Evolutionary conservation across 2,797 vertebrate genomes (phyloP).

Genomic region (Moxostoma hubbsi): DNA sequence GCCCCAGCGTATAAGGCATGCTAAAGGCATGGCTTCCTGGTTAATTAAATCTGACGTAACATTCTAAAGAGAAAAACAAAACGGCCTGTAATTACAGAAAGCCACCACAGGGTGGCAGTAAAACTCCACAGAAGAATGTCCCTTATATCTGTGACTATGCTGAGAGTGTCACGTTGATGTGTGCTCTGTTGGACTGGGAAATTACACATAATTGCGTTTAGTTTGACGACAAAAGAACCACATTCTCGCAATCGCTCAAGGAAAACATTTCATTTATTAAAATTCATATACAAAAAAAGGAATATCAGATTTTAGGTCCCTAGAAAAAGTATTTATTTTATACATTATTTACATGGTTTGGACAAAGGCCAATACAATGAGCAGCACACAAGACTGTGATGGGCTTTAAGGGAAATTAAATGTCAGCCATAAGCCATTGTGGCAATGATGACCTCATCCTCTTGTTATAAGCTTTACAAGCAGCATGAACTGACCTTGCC

Average conservation of each 20-base stretch:
- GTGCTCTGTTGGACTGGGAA: no score
- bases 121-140: not conserved
- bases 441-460: not conserved
- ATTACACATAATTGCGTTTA: not conserved
- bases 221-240: not conserved
- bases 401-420: conserved; percentile 7
- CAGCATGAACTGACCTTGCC: not conserved
- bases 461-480: conserved; percentile 12
- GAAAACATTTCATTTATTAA: conserved; percentile 75
- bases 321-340: conserved; percentile 75
- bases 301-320: conserved; percentile 65
- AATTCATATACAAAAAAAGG: conserved; percentile 79
- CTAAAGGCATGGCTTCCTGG: no score
- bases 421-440: not conserved
- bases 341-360: conserved; percentile 68
- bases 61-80: not conserved
- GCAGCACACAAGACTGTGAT: conserved; percentile 37
- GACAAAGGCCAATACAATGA: conserved; percentile 31
- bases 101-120: conserved; percentile 43
- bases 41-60: no score
- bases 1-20: no score
- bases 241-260: conserved; percentile 47
- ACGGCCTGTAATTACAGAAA: not conserved
- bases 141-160: no score
- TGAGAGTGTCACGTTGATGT: no score